Conservation (phyloP, 2,888 invertebrate species). For the Magallana nippona region DNA sequence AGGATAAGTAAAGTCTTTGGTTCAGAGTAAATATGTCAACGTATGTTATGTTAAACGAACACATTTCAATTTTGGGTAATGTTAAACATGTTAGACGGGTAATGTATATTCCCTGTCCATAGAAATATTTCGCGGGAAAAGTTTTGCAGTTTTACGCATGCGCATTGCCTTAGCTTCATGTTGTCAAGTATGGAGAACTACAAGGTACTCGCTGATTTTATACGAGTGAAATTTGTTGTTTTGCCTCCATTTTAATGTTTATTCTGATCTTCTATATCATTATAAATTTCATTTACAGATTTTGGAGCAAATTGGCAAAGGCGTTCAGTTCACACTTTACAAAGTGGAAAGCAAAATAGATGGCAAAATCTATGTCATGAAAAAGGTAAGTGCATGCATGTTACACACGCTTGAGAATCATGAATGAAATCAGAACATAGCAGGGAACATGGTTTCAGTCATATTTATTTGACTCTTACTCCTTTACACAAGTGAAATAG, state of each 20-base stretch:
- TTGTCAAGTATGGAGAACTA: conserved; percentile 75
- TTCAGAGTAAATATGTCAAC: too few species aligned
- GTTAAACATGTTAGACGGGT: too few species aligned
- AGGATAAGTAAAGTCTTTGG: too few species aligned
- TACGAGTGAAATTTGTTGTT: neutral
- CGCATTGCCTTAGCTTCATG: conserved; percentile 68
- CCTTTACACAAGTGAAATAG: too few species aligned
- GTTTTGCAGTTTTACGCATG: conserved; percentile 55
- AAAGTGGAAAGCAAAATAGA: conserved; percentile 68
- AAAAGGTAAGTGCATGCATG: conserved; percentile 66
- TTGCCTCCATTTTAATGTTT: neutral
- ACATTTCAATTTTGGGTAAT: too few species aligned
- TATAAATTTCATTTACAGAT: conserved; percentile 59
- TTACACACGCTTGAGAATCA: neutral
- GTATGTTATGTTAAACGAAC: too few species aligned
- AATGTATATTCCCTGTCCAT: neutral
- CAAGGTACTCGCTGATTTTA: conserved; percentile 56
- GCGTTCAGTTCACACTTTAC: conserved; percentile 74
- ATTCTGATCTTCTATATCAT: neutral
- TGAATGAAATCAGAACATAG: too few species aligned
- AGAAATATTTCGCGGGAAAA: conserved; percentile 1
- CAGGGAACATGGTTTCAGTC: too few species aligned
- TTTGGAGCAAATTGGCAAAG: conserved; percentile 72
- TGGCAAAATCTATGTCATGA: conserved; percentile 70
- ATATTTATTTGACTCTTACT: too few species aligned